phyloP scores from a whole-genome alignment of 2,888 invertebrate species.

The Cosmia trapezina region DNA sequence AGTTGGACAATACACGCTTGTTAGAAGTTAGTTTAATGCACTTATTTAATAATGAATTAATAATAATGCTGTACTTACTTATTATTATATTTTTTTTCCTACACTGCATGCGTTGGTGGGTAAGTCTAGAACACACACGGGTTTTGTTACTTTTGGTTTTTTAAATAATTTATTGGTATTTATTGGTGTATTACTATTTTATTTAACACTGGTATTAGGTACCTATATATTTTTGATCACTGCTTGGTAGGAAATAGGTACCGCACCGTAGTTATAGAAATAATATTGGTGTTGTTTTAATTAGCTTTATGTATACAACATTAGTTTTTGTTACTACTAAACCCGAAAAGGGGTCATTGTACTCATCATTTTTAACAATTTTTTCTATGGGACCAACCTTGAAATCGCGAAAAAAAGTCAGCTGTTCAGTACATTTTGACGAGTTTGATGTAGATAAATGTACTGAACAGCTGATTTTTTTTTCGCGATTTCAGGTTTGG shows the following conservation, averaged over 20 bases:
- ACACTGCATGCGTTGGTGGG: conserved; percentile 71
- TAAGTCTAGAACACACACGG: conserved; percentile 69
- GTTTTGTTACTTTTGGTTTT: conserved; percentile 68
- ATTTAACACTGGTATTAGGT: conserved; percentile 34
- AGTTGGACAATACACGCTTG: neutral
- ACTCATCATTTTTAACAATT: too few species aligned
- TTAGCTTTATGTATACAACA: too few species aligned
- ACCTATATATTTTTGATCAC: conserved; percentile 16
- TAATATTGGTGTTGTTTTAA: conserved; percentile 18
- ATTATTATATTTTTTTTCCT: conserved; percentile 32
- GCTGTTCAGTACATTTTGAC: too few species aligned
- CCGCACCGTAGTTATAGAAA: conserved; percentile 11
- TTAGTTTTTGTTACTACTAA: too few species aligned
- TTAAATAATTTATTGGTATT: conserved; percentile 37
- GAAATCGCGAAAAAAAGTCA: too few species aligned
- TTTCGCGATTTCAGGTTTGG: too few species aligned
- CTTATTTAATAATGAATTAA: neutral
- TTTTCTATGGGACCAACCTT: too few species aligned
- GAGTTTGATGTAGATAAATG: too few species aligned
- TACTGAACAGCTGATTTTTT: too few species aligned
- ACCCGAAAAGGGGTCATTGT: too few species aligned
- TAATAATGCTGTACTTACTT: conserved; percentile 1
- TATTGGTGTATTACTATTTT: conserved; percentile 34
- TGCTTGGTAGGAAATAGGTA: conserved; percentile 10
- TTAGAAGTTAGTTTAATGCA: neutral